A percentile compares a stretch with the other conserved stretches of the same genome.
Conservation (phyloP, 2,113 vertebrate genomes). For the Hippopotamus amphibius region DNA sequence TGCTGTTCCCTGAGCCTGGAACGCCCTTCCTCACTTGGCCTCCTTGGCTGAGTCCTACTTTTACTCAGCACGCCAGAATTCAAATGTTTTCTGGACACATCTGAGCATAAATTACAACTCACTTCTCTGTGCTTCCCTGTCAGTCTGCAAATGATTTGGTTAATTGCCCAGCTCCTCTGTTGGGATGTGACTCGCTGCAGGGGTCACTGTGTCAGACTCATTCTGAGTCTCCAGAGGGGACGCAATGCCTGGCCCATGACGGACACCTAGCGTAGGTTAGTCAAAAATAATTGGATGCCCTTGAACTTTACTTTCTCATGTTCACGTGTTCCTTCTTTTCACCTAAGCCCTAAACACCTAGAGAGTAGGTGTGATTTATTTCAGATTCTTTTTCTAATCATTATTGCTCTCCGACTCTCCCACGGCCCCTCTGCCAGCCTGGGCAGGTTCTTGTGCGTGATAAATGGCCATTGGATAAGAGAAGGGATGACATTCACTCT, state of each 20-base stretch:
- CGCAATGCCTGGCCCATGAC: not conserved
- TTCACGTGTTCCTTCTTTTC: not conserved
- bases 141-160: not conserved
- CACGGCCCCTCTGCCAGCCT: not conserved
- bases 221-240: not conserved
- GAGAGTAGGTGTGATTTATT: constrained; percentile 34
- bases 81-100: not conserved
- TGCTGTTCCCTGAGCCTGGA: not conserved
- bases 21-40: not conserved
- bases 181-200: not conserved
- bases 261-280: not conserved
- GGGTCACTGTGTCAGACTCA: not conserved
- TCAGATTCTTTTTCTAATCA: constrained; percentile 50
- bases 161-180: not conserved
- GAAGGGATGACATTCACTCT: constrained; percentile 42
- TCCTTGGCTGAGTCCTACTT: not conserved
- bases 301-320: constrained; percentile 48
- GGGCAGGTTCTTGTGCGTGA: not conserved
- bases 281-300: not conserved
- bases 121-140: not conserved
- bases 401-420: not conserved
- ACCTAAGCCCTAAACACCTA: not conserved
- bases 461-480: constrained; percentile 11
- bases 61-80: not conserved
- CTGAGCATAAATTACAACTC: not conserved